Base-by-base conservation (phyloP, 2,797 vertebrate species). In the Columba guinea region DNA sequence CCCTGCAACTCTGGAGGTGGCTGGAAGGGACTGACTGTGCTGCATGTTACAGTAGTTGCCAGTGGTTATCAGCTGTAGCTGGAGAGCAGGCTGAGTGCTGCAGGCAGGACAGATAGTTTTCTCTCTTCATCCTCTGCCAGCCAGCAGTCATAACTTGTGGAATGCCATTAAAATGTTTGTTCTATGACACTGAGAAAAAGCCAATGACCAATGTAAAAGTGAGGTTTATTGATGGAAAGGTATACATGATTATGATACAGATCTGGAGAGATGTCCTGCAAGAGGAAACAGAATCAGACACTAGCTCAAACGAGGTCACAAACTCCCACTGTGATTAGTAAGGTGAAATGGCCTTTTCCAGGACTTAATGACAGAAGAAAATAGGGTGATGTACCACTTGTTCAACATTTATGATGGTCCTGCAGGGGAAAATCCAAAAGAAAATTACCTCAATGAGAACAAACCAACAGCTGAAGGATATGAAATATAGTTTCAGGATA, bases 201-300 rank as follows among this genome's bases (percentile, higher is more conserved):
- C 1, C 46, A 46, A 41, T 19, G 11, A 11, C 35, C 13, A 30
- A 0, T 34, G 39, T 94, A 70, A 76, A 76, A 73, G 19, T 37
- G 26, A 87, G 11, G 15, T 97, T 97, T 96, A 96, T 82, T 96
- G 58, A 30, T 30, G 48, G 23, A 76, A 79, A 82, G 2, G 3
- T 37, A 28, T 15, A 67, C 15, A 10, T 37, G 44, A 69, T 93
- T 78, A 63, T 63, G 35, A 32, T 56, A 79, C 11, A 55, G 26
- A 41, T 62, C 39, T 60, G 70, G 32, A 82, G 48, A 90, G 23
- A 51, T 11, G 52, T 53, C n/a, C 28, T 1, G 0, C 77, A 49
- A 82, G 84, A 74, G 26, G n/a, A 62, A 91, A 71, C 22, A 55
- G 26, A 62, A 87, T 70, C 35, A 81, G 52, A 60, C 39, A 56